phyloP scores from a whole-genome alignment of 2,797 vertebrate species.

The Argentina silus region DNA sequence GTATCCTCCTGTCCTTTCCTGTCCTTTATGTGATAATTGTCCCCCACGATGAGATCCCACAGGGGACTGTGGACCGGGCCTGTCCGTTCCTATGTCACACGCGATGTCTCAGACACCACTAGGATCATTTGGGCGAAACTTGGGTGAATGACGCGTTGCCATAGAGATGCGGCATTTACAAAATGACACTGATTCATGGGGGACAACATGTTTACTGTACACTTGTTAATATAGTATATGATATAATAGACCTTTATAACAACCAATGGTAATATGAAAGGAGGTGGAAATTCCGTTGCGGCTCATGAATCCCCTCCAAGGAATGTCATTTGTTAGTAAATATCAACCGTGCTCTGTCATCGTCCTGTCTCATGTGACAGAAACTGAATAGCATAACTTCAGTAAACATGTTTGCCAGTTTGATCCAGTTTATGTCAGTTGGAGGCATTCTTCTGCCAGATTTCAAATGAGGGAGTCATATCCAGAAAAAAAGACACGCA shows the following conservation, averaged over 20 bases:
- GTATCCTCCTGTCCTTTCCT: too few relatives aligned
- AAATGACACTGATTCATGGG: too few relatives aligned
- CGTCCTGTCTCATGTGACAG: not conserved
- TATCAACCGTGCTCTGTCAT: not conserved
- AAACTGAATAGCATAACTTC: not conserved
- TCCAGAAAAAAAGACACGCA: not conserved
- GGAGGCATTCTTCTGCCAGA: conserved; percentile 1
- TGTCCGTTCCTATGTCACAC: not conserved
- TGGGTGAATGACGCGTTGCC: too few relatives aligned
- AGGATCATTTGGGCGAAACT: not conserved
- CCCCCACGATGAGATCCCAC: too few relatives aligned
- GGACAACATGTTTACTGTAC: too few relatives aligned
- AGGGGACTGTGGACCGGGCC: too few relatives aligned
- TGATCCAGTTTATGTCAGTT: not conserved
- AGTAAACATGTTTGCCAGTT: not conserved
- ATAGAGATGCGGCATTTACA: too few relatives aligned
- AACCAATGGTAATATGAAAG: too few relatives aligned
- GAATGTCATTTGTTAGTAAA: not conserved
- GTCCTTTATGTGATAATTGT: too few relatives aligned
- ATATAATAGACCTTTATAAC: too few relatives aligned
- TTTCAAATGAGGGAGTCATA: not conserved
- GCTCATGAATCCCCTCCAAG: not conserved
- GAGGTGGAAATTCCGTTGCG: too few relatives aligned
- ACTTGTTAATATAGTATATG: not conserved
- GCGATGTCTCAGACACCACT: too few relatives aligned